phyloP scores from a whole-genome alignment of 2,797 vertebrate species.

The Avahi laniger region DNA sequence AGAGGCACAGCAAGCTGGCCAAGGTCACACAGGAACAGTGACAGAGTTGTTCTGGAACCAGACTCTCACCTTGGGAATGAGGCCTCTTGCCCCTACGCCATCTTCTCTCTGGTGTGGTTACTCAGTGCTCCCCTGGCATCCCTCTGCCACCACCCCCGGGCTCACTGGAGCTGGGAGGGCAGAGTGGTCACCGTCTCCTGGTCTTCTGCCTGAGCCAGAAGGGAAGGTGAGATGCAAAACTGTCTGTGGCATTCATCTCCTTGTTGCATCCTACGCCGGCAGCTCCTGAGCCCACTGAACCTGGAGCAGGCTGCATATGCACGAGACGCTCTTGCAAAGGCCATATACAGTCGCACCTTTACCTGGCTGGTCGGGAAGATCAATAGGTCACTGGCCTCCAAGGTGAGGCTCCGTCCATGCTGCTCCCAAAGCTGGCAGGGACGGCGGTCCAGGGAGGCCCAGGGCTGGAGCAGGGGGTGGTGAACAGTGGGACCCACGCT shows the following conservation, averaged over 20 bases:
- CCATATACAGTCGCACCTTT: constrained; percentile 96
- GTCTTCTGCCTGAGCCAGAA: neutral
- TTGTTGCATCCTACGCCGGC: neutral
- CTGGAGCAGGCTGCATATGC: constrained; percentile 96
- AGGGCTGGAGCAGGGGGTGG: neutral
- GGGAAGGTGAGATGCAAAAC: neutral
- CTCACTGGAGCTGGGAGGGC: neutral
- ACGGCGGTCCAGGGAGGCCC: neutral
- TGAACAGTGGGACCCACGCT: neutral
- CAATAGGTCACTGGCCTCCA: constrained; percentile 93
- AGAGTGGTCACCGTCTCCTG: neutral
- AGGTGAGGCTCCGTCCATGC: constrained; percentile 82
- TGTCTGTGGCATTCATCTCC: neutral
- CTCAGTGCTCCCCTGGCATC: neutral
- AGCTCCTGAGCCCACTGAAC: constrained; percentile 97
- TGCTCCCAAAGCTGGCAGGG: neutral
- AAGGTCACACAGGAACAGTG: neutral
- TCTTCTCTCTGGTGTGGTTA: neutral
- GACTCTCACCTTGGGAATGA: neutral
- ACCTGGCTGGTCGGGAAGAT: constrained; percentile 98
- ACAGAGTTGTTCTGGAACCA: neutral
- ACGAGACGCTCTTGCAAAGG: constrained; percentile 95
- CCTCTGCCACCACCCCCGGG: neutral
- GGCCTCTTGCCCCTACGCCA: neutral
- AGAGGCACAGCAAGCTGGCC: neutral